Percentiles rank a stretch among this genome's conserved stretches.
These are phyloP conservation scores for Nestor notabilis DNA, from an alignment of 2,113 vertebrate genomes.

Conservation along the genomic window DNA sequence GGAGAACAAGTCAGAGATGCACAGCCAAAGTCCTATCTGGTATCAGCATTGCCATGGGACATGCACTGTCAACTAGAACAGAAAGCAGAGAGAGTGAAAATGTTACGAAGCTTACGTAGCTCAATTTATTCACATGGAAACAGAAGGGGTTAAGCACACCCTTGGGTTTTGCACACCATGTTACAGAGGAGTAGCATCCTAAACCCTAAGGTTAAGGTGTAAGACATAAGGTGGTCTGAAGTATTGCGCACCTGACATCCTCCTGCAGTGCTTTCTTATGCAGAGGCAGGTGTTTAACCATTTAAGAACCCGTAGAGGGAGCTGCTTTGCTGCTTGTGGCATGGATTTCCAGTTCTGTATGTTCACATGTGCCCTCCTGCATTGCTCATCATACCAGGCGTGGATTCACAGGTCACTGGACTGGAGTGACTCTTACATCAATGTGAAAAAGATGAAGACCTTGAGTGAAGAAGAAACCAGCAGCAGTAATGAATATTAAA, in stretches of 20 bases:
- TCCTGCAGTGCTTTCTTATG: fast-evolving
- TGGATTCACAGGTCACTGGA: fast-evolving
- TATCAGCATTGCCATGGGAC: neutral
- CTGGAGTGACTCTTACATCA: neutral
- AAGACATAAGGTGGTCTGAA: neutral
- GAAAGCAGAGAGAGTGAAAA: neutral
- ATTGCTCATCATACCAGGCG: fast-evolving
- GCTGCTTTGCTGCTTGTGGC: conserved; percentile 23
- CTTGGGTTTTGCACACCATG: neutral
- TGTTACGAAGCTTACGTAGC: neutral
- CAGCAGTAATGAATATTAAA: neutral
- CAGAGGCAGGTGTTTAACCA: neutral
- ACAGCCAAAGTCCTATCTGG: neutral
- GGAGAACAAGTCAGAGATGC: neutral
- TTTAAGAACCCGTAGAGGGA: neutral
- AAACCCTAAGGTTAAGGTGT: neutral
- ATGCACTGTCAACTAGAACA: neutral
- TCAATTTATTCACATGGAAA: neutral
- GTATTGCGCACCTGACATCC: neutral
- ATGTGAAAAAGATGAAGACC: neutral
- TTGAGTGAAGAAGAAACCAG: neutral
- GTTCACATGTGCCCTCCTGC: neutral
- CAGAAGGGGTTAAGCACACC: neutral
- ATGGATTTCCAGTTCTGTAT: neutral
- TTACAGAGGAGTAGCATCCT: neutral